These are phyloP conservation scores for Panagrolaimus sp. DNA, from an alignment of 1,140 invertebrate genomes.

Conservation along the genomic window DNA sequence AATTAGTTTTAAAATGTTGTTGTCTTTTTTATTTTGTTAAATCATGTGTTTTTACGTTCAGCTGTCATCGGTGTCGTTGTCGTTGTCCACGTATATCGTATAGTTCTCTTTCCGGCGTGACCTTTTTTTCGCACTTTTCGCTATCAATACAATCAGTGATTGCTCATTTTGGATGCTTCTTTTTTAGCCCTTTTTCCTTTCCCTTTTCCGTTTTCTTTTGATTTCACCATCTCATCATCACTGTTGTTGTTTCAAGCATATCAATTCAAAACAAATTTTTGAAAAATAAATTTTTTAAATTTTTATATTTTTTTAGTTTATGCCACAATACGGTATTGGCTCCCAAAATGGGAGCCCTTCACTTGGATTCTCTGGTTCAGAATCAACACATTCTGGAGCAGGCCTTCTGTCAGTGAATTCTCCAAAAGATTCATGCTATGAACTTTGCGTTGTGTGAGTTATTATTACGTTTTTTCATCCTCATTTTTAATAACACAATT, in stretches of 20 bases:
- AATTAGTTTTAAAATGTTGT: too few relatives aligned
- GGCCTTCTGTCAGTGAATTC: neutral
- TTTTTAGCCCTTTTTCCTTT: neutral
- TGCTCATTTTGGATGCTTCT: conserved; percentile 12
- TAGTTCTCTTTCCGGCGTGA: neutral
- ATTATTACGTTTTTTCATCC: neutral
- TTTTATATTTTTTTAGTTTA: conserved; percentile 7
- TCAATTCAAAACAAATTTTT: too few relatives aligned
- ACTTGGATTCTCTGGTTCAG: conserved; percentile 1
- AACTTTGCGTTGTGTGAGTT: conserved; percentile 8
- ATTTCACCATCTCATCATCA: neutral
- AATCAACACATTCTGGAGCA: conserved; percentile 7
- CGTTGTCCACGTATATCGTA: neutral
- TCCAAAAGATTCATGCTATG: conserved; percentile 2
- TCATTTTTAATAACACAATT: too few relatives aligned
- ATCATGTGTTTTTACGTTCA: too few relatives aligned
- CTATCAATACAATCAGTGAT: conserved; percentile 14
- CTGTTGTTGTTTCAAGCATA: neutral
- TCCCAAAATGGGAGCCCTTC: conserved; percentile 6
- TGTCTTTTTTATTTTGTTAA: too few relatives aligned
- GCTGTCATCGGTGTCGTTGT: too few relatives aligned
- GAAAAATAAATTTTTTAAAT: neutral
- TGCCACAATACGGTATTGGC: conserved; percentile 14
- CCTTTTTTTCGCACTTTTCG: conserved; percentile 5
- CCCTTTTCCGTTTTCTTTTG: neutral